Conservation (phyloP, 2,113 vertebrate genomes). For the Tyto alba region DNA sequence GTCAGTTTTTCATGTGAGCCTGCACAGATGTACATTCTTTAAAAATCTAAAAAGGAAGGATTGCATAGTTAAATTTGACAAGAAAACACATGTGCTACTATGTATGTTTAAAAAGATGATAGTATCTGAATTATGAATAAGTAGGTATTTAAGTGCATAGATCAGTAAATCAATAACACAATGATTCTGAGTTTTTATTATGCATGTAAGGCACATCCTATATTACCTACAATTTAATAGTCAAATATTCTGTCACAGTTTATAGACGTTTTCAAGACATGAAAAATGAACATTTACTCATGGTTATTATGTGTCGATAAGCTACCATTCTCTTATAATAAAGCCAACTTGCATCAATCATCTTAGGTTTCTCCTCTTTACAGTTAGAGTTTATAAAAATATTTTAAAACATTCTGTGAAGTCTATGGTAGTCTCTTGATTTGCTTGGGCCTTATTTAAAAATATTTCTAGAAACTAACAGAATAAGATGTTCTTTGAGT, state of each 20-base stretch:
- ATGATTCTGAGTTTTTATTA: slow-evolving; percentile 29
- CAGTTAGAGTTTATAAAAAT: background rate
- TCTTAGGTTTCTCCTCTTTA: slow-evolving; percentile 5
- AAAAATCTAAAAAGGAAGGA: background rate
- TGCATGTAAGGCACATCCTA: background rate
- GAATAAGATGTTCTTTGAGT: background rate
- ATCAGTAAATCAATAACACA: slow-evolving; percentile 23
- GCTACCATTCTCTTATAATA: background rate
- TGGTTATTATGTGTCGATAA: background rate
- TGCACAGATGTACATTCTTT: background rate
- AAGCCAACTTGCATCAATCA: background rate
- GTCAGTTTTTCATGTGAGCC: background rate
- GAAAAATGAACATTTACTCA: slow-evolving; percentile 10
- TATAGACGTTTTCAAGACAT: background rate
- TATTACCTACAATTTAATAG: slow-evolving; percentile 18
- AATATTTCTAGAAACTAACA: background rate
- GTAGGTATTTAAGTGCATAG: slow-evolving; percentile 34
- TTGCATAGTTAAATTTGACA: slow-evolving; percentile 1
- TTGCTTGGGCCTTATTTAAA: background rate
- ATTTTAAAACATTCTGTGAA: background rate
- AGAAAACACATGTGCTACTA: background rate
- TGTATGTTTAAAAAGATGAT: background rate
- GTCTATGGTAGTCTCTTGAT: background rate
- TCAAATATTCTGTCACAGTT: slow-evolving; percentile 35
- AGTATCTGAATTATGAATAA: slow-evolving; percentile 25